phyloP scores from a whole-genome alignment of 2,888 invertebrate genomes.

The Neoitamus cyanurus region DNA sequence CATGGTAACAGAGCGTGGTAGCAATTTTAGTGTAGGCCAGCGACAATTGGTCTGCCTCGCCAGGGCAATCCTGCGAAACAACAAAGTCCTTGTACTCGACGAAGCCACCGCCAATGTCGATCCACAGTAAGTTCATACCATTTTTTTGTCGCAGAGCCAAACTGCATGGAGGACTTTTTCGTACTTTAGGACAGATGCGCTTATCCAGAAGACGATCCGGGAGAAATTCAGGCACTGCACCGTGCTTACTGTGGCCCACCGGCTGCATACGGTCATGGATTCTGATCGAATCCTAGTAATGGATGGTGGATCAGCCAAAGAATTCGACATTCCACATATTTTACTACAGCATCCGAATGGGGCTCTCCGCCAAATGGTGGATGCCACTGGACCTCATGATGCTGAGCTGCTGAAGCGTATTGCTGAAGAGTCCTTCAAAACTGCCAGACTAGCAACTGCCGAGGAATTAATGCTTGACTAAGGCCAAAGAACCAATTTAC shows the following conservation, averaged over 20 bases:
- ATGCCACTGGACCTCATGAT: conserved; percentile 72
- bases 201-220: conserved; percentile 87
- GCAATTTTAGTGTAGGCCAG: conserved; percentile 76
- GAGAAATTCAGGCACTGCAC: conserved; percentile 84
- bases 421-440: conserved; percentile 65
- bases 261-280: conserved; percentile 93
- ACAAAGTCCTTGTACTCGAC: conserved; percentile 74
- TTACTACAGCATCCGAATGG: conserved; percentile 73
- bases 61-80: conserved; percentile 73
- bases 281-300: conserved; percentile 89
- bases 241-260: conserved; percentile 90
- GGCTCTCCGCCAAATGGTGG: conserved; percentile 76
- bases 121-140: conserved; percentile 67
- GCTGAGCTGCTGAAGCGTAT: conserved; percentile 67
- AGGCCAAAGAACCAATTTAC: conserved; percentile 32
- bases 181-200: conserved; percentile 76
- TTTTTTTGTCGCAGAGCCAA: no score
- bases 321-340: conserved; percentile 77
- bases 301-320: conserved; percentile 81
- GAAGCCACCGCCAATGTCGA: conserved; percentile 80
- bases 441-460: conserved; percentile 41
- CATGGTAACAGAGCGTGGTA: conserved; percentile 69
- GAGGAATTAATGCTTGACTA: background rate
- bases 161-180: background rate
- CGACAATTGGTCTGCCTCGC: conserved; percentile 76